Conservation (phyloP, 2,113 vertebrate genomes). For the Neotragus pygmaeus region DNA sequence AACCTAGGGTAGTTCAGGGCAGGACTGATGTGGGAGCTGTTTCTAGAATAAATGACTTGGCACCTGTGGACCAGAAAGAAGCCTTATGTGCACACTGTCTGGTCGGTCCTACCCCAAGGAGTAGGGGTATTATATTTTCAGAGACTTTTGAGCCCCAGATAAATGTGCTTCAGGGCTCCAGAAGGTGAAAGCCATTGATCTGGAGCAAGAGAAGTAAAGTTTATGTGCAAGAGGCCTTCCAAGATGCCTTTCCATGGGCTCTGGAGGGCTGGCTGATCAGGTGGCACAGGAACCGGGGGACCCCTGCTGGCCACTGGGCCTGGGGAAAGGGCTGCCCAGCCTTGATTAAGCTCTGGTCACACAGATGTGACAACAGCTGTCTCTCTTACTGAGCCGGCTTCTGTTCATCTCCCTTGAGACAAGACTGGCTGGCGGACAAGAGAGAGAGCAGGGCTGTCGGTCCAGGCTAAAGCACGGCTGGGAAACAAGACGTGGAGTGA, state of each 20-base stretch:
- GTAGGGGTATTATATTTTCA: constrained; percentile 38
- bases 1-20: background rate
- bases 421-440: background rate
- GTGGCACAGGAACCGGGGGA: fast-evolving
- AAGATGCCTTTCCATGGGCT: background rate
- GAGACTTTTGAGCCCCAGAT: constrained; percentile 28
- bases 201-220: background rate
- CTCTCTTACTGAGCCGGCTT: background rate
- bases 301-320: background rate
- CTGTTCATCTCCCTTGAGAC: background rate
- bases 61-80: background rate
- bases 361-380: background rate
- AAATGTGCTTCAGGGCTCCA: constrained; percentile 27
- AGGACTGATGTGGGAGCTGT: background rate
- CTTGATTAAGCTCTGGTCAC: fast-evolving
- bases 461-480: background rate
- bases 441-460: background rate
- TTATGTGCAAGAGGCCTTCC: background rate
- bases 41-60: constrained; percentile 19
- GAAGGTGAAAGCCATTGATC: background rate
- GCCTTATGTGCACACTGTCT: constrained; percentile 40
- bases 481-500: background rate
- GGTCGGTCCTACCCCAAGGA: constrained; percentile 46
- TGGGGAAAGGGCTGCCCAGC: background rate
- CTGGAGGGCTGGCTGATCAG: background rate